Base-by-base conservation (phyloP, 2,888 invertebrate species). In the Scaptomyza cyrtandrae region DNA sequence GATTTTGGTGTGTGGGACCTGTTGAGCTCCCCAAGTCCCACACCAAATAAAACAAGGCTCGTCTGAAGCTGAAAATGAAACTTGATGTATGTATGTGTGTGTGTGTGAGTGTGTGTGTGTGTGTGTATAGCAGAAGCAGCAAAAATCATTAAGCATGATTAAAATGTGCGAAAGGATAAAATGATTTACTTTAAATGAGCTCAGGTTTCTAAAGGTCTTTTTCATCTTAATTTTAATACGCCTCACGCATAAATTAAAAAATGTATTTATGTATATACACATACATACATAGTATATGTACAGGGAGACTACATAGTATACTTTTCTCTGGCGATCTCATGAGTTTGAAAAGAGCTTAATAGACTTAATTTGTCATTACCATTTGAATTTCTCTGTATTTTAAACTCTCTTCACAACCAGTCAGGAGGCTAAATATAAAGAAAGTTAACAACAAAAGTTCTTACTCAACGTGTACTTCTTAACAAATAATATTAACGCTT, bases 141-240 rank as follows among this genome's bases (percentile, higher is more conserved):
- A 65, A 71, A 74, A 69, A 80, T 65, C 52, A 63, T 63, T 50
- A 65, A 52, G 77, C 72, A 74, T 80, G 82, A 87, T 85, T 75
- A 78, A 85, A 86, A 86, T 75, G 72, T 69, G 71, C 78, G 73
- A 84, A 80, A 80, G 78, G 79, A 81, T 84, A 75, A 87, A 84
- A 66, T 71, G 74, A 69, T 78, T 75, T 80, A 57, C 52, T 48
- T 65, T 58, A 59, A 59, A 67, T 73, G 62, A 70, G 66, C 60
- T 39, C 46, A 52, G 33, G 33, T 67, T 44, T 9, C 58, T 14
- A 27, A 31, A 35, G n/a, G 11, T 14, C n/a, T 37, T 37, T 37
- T 37, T 35, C 39, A 52, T 1, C 27, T 27, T 39, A 11, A 37
- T 24, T 52, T 27, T 9, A 14, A 37, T 37, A 27, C 24, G 35